phyloP scores from a whole-genome alignment of 2,113 vertebrate species.

The Buteo buteo region DNA sequence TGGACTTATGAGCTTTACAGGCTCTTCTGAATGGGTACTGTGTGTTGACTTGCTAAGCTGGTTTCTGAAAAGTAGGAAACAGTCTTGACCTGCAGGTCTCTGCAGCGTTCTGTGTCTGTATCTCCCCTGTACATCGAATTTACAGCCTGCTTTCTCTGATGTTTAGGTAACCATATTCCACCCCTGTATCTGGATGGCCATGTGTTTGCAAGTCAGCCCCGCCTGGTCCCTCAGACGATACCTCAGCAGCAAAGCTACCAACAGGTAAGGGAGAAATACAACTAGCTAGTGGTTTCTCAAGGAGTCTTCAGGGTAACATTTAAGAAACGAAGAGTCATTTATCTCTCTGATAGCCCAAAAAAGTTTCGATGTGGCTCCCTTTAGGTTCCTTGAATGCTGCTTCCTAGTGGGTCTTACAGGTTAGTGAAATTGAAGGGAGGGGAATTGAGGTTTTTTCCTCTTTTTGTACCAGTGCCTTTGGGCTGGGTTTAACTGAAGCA shows the following conservation, averaged over 20 bases:
- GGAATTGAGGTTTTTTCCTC: not conserved
- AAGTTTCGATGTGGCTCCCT: not conserved
- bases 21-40: not conserved
- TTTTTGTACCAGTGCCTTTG: not conserved
- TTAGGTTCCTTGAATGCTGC: not conserved
- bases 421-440: not conserved
- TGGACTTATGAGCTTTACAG: not conserved
- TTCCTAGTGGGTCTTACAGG: not conserved
- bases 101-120: not conserved
- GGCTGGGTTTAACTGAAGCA: not conserved
- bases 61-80: not conserved
- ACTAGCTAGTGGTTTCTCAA: not conserved
- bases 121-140: not conserved
- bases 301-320: not conserved
- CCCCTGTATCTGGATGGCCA: slow-evolving; percentile 96
- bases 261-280: slow-evolving; percentile 75
- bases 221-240: slow-evolving; percentile 91
- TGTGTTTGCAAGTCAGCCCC: slow-evolving; percentile 93
- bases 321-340: not conserved
- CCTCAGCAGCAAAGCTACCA: slow-evolving; percentile 97
- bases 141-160: not conserved
- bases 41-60: not conserved
- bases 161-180: slow-evolving; percentile 90
- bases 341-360: not conserved
- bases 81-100: not conserved